phyloP scores from a whole-genome alignment of 2,888 invertebrate species.

The Epiblema foenella region DNA sequence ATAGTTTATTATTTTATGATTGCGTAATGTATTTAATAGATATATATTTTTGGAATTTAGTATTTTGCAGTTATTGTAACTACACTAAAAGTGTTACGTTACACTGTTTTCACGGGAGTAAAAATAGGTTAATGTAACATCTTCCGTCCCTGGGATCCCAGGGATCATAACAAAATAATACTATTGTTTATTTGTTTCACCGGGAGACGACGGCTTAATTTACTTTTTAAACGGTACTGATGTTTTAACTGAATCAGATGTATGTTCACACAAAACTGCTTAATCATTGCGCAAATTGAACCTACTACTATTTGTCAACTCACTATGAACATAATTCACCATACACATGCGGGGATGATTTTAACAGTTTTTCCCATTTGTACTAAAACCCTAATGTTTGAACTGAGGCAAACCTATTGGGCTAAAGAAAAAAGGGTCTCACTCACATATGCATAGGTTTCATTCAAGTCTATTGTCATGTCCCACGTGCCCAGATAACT shows the following conservation, averaged over 20 bases:
- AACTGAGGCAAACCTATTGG: too few relatives aligned
- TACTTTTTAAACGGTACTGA: too few relatives aligned
- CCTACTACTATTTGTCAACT: neutral
- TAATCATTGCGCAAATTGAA: neutral
- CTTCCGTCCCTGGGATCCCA: neutral
- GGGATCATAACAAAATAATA: too few relatives aligned
- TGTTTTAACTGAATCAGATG: too few relatives aligned
- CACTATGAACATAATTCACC: neutral
- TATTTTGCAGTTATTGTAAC: neutral
- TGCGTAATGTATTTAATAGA: constrained; percentile 7
- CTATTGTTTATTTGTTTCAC: too few relatives aligned
- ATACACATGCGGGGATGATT: neutral
- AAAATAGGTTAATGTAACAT: neutral
- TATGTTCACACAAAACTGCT: neutral
- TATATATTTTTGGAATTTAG: neutral
- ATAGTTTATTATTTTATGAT: neutral
- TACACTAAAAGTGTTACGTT: neutral
- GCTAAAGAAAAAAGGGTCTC: too few relatives aligned
- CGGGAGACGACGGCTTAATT: too few relatives aligned
- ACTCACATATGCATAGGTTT: too few relatives aligned
- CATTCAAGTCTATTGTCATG: too few relatives aligned
- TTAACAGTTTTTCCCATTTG: too few relatives aligned
- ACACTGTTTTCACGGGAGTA: neutral
- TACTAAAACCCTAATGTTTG: too few relatives aligned
- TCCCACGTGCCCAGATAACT: too few relatives aligned